Evolutionary conservation across 2,113 vertebrate genomes (phyloP).

Genomic region (Poecilia latipinna): DNA sequence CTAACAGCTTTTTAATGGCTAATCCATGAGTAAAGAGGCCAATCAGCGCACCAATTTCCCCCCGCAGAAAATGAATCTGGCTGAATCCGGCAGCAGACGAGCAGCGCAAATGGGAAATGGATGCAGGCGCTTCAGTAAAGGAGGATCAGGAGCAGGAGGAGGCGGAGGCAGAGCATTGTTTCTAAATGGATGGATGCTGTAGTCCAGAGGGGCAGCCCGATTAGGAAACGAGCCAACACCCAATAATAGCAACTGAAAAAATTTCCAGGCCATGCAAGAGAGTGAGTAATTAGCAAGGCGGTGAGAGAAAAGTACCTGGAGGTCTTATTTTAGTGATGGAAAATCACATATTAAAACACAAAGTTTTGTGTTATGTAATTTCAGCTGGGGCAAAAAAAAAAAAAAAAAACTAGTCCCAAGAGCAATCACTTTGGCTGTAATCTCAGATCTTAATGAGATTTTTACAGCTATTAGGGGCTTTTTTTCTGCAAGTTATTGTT

Average conservation of each 20-base stretch:
- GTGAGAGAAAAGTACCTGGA: constrained; percentile 19
- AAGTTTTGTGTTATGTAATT: not conserved
- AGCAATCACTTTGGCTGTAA: not conserved
- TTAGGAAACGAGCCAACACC: constrained; percentile 64
- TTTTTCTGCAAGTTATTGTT: not conserved
- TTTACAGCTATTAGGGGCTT: not conserved
- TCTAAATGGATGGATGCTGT: constrained; percentile 66
- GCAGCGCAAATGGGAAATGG: constrained; percentile 58
- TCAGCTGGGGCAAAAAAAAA: not conserved
- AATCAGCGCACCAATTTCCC: constrained; percentile 74
- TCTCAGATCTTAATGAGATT: not conserved
- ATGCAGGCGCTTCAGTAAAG: constrained; percentile 48
- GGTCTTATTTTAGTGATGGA: not conserved
- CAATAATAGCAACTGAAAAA: constrained; percentile 70
- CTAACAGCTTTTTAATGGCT: constrained; percentile 83
- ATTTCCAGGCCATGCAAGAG: constrained; percentile 51
- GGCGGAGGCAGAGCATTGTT: constrained; percentile 51
- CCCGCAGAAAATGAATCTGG: constrained; percentile 72
- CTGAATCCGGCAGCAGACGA: constrained; percentile 54
- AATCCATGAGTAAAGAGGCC: constrained; percentile 79
- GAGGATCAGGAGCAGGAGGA: constrained; percentile 37
- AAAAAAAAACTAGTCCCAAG: not conserved
- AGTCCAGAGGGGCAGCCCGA: constrained; percentile 58
- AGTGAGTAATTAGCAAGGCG: constrained; percentile 43
- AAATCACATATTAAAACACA: constrained; percentile 9